Conservation (phyloP, 2,113 vertebrate genomes). For the Larimichthys crocea region DNA sequence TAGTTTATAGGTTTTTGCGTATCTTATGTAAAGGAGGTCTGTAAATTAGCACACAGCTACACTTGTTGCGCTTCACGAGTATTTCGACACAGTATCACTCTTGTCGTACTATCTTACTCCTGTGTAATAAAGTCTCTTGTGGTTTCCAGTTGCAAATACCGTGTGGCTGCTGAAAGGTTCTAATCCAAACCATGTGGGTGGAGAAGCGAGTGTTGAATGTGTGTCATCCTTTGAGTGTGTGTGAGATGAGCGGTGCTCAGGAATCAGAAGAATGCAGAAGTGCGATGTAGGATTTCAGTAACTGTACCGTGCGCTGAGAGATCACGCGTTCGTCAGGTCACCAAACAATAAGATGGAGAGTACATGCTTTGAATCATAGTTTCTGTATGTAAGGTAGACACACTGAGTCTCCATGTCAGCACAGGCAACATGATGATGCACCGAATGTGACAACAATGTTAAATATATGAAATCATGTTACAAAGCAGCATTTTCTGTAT, state of each 20-base stretch:
- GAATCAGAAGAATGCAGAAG: conserved; percentile 39
- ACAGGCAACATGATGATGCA: neutral
- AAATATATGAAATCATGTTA: conserved; percentile 23
- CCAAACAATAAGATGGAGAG: conserved; percentile 25
- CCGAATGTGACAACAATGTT: conserved; percentile 19
- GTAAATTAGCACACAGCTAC: neutral
- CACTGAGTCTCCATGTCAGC: neutral
- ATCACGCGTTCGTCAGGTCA: neutral
- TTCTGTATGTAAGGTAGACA: neutral
- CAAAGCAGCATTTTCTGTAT: conserved; percentile 9
- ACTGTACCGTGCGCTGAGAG: neutral
- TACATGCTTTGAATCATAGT: conserved; percentile 7
- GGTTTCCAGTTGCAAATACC: conserved; percentile 20
- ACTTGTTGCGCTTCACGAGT: conserved; percentile 8
- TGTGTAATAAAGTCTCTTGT: neutral
- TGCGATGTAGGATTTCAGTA: neutral
- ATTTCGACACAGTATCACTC: conserved; percentile 1
- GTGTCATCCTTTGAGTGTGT: conserved; percentile 8
- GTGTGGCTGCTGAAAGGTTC: conserved; percentile 8
- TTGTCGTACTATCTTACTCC: neutral
- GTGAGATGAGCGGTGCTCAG: conserved; percentile 6
- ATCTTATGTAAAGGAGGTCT: neutral
- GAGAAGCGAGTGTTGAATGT: conserved; percentile 5
- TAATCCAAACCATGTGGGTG: conserved; percentile 22
- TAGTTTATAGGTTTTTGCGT: neutral